Base-by-base conservation (phyloP, 64 coral and sea anemone genomes). In the Stichodactyla mertensii region DNA sequence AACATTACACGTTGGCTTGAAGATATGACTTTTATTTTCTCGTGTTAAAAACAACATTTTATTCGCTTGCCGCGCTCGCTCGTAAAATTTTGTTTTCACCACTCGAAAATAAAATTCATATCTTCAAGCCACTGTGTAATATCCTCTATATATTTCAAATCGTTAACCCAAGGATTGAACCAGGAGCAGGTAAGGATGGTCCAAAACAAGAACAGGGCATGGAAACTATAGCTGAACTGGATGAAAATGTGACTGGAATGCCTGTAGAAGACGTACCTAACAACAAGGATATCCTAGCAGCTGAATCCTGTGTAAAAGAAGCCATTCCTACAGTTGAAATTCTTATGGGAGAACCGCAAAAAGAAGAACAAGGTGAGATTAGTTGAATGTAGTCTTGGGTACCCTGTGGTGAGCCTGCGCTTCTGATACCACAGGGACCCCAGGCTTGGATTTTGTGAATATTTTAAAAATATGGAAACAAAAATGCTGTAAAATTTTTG, bases 161-260 rank as follows among this genome's bases (percentile, higher is more conserved):
- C 20, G 24, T 31, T 52, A 8, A 55, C 55, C 1, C 53, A 7
- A 84, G 82, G 55, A 84, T 84, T 54, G 52, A 84, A 6, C 82
- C 82, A n/a, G 82, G 82, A 7, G 26, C 53, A 16, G 82, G 82
- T 2, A 16, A 55, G 23, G 82, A 84, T 1, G 15, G 36, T 24
- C 78, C 8, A 18, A 84, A 84, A 84, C 80, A 57, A 57, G 80
- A 83, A 52, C 51, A 52, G 2, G 57, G 28, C 16, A 84, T 84
- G 82, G 53, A 13, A 60, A 84, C 82, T 1, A 84, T 84, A 55
- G 54, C 52, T 24, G 82, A 84, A 58, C 11, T 52, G 27, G 82
- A 84, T 16, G 57, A 60, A 15, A 66, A 66, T n/a, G 36, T 45
- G 36, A 45, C 36, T 45, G 36, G 36, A 45, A 45, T 45, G 3